A percentile compares a stretch with the other conserved stretches of the same genome.
Conservation (phyloP, 2,797 vertebrate genomes). For the Brotula barbata region DNA sequence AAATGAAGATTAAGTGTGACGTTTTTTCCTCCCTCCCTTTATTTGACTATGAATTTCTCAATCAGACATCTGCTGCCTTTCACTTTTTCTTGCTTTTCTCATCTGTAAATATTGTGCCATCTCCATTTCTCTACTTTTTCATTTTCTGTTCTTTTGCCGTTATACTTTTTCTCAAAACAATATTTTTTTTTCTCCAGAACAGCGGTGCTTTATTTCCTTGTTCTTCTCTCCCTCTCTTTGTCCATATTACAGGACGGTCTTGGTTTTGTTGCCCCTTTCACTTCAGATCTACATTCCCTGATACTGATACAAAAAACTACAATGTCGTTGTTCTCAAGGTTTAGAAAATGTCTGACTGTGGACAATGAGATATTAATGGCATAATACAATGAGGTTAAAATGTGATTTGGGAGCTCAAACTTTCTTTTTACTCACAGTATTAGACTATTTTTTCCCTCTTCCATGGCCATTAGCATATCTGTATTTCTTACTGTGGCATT, state of each 20-base stretch:
- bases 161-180: background rate
- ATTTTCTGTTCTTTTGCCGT: conserved; percentile 6
- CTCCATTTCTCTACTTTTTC: background rate
- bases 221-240: conserved; percentile 1
- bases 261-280: conserved; percentile 14
- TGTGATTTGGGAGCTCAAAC: no score
- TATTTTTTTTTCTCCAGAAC: background rate
- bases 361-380: no score
- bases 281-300: conserved; percentile 5
- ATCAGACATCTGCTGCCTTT: conserved; percentile 3
- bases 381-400: no score
- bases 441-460: no score
- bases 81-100: conserved; percentile 4
- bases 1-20: conserved; percentile 20
- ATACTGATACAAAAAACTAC: no score
- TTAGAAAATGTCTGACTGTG: no score
- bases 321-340: no score
- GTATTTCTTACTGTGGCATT: background rate
- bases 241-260: no score
- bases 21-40: conserved; percentile 16
- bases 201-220: no score
- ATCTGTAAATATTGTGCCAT: background rate
- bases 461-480: background rate
- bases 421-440: no score
- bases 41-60: conserved; percentile 12